Evolutionary conservation across 1,140 invertebrate species (phyloP), one percentile per base, ranked within the genome.

Genomic region (Ruditapes philippinarum): DNA sequence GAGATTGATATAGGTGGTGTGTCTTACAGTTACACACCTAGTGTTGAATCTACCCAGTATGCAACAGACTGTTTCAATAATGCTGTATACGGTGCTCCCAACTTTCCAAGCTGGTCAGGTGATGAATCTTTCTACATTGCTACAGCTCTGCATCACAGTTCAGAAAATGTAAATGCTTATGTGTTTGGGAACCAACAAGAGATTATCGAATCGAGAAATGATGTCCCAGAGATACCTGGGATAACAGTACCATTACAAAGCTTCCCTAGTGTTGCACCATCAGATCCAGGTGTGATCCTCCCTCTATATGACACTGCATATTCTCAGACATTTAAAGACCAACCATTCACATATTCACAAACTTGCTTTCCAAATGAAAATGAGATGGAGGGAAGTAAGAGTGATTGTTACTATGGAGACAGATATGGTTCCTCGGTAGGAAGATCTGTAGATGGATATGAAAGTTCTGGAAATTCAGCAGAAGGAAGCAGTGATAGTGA

Each of bases 1-100:
- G 79, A 81, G 51, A 65, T 65, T 14, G 51, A 33, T 62, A 60
- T 81, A 14, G 79, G 79, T 40, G 40, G 19, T 62, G 60, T 62
- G 40, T 60, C 79, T 28, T 81, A 81, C 33, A 38, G 51, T 25
- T 54, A 40, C 9, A 14, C 40, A 17, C 79, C 79, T 62, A 81
- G 79, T 65, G 36, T 4, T n/a, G 12, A 81, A 19, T 62, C 79
- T 42, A 81, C 40, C 25, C 79, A 81, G 57, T 81, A 81, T 65
- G 51, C 79, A 40, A 31, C 12, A n/a, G 54, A 81, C 28, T 78
- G 74, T 54, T 78, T n/a, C 49, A 78, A 78, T 49, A 51, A 78
- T 78, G 74, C 74, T 54, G 36, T 51, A 22, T 49, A 31, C 54
- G 45, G 49, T 25, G n/a, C 28, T 31, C 25, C 42, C 19, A 0